phyloP scores from a whole-genome alignment of 2,113 vertebrate species.

The Edolisoma coerulescens region DNA sequence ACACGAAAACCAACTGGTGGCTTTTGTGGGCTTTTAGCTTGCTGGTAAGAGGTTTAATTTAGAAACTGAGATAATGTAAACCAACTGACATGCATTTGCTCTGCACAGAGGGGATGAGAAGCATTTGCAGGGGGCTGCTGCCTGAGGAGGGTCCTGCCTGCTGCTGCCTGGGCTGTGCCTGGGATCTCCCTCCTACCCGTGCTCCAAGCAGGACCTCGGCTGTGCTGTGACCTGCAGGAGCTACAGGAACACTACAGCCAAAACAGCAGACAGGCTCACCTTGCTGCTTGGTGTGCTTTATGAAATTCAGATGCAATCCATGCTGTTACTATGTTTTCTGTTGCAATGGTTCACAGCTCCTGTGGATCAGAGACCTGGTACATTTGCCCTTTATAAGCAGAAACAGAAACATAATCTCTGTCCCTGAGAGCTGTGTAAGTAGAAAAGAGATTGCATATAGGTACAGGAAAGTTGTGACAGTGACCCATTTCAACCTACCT shows the following conservation, averaged over 20 bases:
- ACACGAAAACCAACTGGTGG: constrained; percentile 10
- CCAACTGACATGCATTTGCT: not conserved
- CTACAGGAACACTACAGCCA: not conserved
- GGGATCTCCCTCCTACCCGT: fast-evolving
- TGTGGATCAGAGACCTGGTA: not conserved
- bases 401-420: not conserved
- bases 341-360: not conserved
- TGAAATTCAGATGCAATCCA: not conserved
- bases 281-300: not conserved
- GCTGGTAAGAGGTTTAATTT: constrained; percentile 8
- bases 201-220: not conserved
- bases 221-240: not conserved
- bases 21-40: constrained; percentile 19
- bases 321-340: not conserved
- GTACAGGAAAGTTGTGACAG: not conserved
- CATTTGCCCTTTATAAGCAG: not conserved
- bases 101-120: not conserved
- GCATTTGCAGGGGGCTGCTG: not conserved
- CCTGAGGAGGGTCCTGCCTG: not conserved
- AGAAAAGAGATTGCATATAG: not conserved
- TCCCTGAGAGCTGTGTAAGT: not conserved
- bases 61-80: constrained; percentile 8
- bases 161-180: not conserved
- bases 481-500: not conserved
- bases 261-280: not conserved